Conservation (phyloP, 1,140 invertebrate genomes). For the Hypsibius dujardini region DNA sequence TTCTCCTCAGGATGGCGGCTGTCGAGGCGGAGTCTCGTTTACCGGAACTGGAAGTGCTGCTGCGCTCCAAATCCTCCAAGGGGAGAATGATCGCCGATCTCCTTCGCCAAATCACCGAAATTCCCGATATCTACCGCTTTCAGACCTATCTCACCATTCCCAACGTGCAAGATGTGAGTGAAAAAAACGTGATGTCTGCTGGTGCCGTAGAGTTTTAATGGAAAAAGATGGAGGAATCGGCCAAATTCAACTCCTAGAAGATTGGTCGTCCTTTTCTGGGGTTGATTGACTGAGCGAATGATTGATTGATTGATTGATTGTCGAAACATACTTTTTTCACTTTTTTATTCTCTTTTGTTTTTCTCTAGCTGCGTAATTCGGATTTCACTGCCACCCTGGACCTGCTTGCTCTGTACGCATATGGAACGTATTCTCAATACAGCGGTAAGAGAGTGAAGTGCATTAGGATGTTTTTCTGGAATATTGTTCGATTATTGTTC, state of each 20-base stretch:
- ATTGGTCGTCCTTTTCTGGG: background rate
- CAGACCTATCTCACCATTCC: background rate
- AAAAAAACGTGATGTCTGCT: background rate
- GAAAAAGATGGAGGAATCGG: too few relatives aligned
- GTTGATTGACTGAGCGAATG: background rate
- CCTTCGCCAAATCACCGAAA: background rate
- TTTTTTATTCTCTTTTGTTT: background rate
- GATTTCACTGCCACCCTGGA: too few relatives aligned
- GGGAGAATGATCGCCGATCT: constrained; percentile 1
- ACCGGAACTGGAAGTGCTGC: background rate
- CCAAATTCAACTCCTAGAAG: too few relatives aligned
- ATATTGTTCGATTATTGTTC: too few relatives aligned
- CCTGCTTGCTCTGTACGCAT: too few relatives aligned
- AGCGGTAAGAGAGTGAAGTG: too few relatives aligned
- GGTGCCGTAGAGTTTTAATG: too few relatives aligned
- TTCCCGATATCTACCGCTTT: constrained; percentile 13
- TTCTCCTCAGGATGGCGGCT: background rate
- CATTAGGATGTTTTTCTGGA: too few relatives aligned
- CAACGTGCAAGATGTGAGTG: constrained; percentile 11
- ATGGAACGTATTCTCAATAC: too few relatives aligned
- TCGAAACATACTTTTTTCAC: background rate
- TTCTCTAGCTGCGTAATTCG: too few relatives aligned
- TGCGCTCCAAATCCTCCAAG: background rate
- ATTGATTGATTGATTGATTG: too few relatives aligned
- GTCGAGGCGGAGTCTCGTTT: background rate